phyloP scores from a whole-genome alignment of 2,797 vertebrate species.

The Ceyx erithaca region DNA sequence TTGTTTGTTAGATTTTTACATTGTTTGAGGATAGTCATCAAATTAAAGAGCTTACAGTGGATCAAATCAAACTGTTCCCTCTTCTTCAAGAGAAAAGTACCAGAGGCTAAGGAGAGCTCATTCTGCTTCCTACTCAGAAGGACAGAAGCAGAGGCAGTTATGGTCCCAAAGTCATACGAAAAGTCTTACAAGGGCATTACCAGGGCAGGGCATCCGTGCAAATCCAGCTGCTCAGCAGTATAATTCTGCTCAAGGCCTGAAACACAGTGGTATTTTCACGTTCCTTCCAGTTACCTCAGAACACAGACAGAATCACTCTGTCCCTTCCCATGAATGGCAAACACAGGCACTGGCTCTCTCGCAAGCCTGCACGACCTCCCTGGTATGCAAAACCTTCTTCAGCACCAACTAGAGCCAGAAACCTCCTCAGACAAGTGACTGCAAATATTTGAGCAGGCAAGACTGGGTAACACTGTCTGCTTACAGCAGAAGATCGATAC shows the following conservation, averaged over 20 bases:
- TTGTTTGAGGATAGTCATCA: background rate
- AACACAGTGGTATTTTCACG: fast-evolving
- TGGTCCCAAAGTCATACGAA: background rate
- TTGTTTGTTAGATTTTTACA: background rate
- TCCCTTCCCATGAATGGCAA: background rate
- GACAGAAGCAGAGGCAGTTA: background rate
- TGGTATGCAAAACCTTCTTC: background rate
- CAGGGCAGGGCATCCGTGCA: background rate
- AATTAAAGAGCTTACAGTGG: background rate
- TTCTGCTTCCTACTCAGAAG: background rate
- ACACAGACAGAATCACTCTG: background rate
- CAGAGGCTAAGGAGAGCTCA: background rate
- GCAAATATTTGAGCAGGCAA: background rate
- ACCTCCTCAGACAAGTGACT: background rate
- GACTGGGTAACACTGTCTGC: background rate
- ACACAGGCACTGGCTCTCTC: background rate
- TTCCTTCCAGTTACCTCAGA: background rate
- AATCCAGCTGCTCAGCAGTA: background rate
- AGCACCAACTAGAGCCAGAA: background rate
- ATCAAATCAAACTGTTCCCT: background rate
- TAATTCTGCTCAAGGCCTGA: background rate
- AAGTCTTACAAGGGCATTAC: background rate
- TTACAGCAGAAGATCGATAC: background rate
- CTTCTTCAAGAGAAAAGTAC: background rate
- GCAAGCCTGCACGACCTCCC: background rate